Evolutionary conservation across 35 echinoderm and acorn worm genomes (phyloP).

Genomic region (Heliocidaris erythrogramma): DNA sequence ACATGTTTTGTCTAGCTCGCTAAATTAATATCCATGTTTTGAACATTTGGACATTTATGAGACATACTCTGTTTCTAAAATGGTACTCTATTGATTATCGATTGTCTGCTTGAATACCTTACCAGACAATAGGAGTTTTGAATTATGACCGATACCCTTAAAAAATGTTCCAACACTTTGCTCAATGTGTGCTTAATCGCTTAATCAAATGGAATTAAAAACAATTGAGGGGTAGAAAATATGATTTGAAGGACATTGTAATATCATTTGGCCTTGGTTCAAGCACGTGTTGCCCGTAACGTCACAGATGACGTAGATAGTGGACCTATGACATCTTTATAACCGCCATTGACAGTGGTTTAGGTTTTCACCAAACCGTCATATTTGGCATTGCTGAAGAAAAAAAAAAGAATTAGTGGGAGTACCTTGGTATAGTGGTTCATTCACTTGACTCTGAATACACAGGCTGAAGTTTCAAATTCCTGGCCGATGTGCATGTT

Average conservation of each 20-base stretch:
- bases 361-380: neutral
- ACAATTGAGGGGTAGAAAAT: too few species aligned
- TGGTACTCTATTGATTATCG: neutral
- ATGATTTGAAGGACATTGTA: neutral
- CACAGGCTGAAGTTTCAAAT: too few species aligned
- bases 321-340: neutral
- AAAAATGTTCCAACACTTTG: neutral
- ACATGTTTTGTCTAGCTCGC: too few species aligned
- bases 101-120: neutral
- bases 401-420: too few species aligned
- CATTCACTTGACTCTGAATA: too few species aligned
- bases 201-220: too few species aligned
- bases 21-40: too few species aligned
- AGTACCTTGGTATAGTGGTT: too few species aligned
- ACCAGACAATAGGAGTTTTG: neutral
- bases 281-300: neutral
- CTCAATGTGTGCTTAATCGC: neutral
- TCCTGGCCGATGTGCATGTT: too few species aligned
- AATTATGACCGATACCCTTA: neutral
- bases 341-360: neutral
- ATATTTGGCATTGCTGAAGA: neutral
- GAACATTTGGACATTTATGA: too few species aligned
- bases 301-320: constrained; percentile 16
- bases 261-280: neutral
- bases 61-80: too few species aligned